Conservation (phyloP, 2,888 invertebrate species). For the Laothoe populi region DNA sequence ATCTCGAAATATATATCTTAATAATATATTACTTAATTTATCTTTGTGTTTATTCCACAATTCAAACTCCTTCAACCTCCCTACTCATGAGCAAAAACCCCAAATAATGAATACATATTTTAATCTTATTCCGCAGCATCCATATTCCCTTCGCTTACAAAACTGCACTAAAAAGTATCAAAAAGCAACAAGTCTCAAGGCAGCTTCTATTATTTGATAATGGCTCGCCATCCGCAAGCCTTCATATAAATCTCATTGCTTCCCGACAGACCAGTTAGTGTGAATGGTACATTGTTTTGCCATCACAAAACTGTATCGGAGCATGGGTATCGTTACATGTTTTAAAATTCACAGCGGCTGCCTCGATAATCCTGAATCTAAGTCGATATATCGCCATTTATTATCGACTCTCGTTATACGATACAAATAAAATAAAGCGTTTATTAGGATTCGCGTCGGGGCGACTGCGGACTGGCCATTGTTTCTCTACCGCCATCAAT, state of each 20-base stretch:
- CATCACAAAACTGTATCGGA: constrained; percentile 40
- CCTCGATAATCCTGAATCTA: constrained; percentile 71
- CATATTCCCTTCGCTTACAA: not conserved
- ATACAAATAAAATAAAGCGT: constrained; percentile 82
- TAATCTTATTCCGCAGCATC: no score
- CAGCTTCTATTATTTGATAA: not conserved
- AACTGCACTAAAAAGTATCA: not conserved
- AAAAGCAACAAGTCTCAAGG: constrained; percentile 6
- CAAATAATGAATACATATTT: no score
- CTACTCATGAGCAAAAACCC: no score
- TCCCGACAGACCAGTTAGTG: constrained; percentile 19
- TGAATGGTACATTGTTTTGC: constrained; percentile 38
- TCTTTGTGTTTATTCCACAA: no score
- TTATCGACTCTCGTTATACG: constrained; percentile 76
- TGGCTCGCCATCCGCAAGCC: not conserved
- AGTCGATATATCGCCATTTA: constrained; percentile 77
- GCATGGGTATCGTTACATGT: constrained; percentile 50
- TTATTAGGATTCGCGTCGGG: constrained; percentile 82
- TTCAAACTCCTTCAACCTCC: no score
- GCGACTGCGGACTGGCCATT: constrained; percentile 76
- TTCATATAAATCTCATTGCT: constrained; percentile 7
- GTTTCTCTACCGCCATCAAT: constrained; percentile 82
- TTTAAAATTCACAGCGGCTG: constrained; percentile 65
- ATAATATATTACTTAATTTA: no score
- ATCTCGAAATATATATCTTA: no score